Evolutionary conservation across 2,888 invertebrate species (phyloP).

Genomic region (Nysson spinosus): DNA sequence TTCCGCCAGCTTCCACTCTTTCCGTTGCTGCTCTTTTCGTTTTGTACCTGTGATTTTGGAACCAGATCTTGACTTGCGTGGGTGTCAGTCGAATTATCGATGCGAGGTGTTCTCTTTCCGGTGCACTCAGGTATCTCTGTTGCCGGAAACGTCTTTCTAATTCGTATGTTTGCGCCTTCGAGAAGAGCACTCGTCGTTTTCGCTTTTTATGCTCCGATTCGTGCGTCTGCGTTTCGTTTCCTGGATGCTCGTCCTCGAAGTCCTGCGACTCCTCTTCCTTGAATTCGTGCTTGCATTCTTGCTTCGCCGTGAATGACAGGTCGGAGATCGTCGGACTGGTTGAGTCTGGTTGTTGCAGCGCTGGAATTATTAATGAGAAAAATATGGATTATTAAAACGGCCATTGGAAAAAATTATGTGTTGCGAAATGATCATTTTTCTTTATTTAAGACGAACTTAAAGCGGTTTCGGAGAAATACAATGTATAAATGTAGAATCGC

Average conservation of each 20-base stretch:
- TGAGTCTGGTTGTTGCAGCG: conserved; percentile 88
- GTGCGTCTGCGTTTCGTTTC: conserved; percentile 71
- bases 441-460: no score
- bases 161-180: conserved; percentile 98
- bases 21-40: conserved; percentile 98
- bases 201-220: conserved; percentile 87
- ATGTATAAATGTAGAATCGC: no score
- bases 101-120: conserved; percentile 97
- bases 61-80: conserved; percentile 99
- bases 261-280: conserved; percentile 75
- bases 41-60: conserved; percentile 98
- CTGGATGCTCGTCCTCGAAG: conserved; percentile 77
- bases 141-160: conserved; percentile 96
- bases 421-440: no score
- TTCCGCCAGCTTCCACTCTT: conserved; percentile 84
- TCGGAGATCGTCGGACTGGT: conserved; percentile 91
- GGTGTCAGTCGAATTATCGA: conserved; percentile 96
- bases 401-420: no score
- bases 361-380: no score
- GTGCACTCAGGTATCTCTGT: conserved; percentile 97
- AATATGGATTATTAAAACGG: no score
- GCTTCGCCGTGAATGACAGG: conserved; percentile 78
- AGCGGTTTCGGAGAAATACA: no score
- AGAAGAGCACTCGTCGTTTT: conserved; percentile 97
- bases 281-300: conserved; percentile 71